Base-by-base conservation (phyloP, 2,797 vertebrate species). In the Gymnothorax javanicus region DNA sequence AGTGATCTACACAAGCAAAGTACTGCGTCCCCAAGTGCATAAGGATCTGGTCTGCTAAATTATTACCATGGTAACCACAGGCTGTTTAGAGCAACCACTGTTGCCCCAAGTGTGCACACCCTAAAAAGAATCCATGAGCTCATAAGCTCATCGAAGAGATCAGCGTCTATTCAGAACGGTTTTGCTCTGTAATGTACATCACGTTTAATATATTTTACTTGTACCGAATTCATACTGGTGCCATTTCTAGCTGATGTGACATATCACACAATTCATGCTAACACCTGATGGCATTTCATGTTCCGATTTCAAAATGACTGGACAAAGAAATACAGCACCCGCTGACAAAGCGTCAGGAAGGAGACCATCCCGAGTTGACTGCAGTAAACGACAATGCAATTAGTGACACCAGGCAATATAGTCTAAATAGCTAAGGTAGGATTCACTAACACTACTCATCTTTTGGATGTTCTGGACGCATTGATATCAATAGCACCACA, bases 1-100 rank as follows among this genome's bases (percentile, higher is more conserved):
- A 82, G 83, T 17, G 62, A n/a, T n/a, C 54, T 67, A 12, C 62
- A 73, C 87, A 25, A 58, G 86, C 15, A 52, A 33, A 79, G 17
- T 15, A 8, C 17, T 56, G 17, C 7, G 77, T 12, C 11, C 1
- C 77, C 2, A 81, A 52, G 77, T 56, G 77, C 20, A 4, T 11
- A 3, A 33, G 11, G 77, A 20, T 56, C 50, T 7, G 52, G n/a
- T 56, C 15, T 43, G 33, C 50, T 79, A 43, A 43, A 13, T 52
- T 54, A 69, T 69, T 17, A 54, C 75, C 43, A 52, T 79, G 15
- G 33, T 13, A 54, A 79, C 75, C 43, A 0, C 75, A 52, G 13
- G 77, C 77, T 23, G 50, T 54, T 11, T 17, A n/a, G 64, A n/a
- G 23, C 23, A 69, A 69, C 64, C 23, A 1, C 20, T 73, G 27